Conservation (phyloP, 2,797 vertebrate genomes). For the Sphenopsis melanotis region DNA sequence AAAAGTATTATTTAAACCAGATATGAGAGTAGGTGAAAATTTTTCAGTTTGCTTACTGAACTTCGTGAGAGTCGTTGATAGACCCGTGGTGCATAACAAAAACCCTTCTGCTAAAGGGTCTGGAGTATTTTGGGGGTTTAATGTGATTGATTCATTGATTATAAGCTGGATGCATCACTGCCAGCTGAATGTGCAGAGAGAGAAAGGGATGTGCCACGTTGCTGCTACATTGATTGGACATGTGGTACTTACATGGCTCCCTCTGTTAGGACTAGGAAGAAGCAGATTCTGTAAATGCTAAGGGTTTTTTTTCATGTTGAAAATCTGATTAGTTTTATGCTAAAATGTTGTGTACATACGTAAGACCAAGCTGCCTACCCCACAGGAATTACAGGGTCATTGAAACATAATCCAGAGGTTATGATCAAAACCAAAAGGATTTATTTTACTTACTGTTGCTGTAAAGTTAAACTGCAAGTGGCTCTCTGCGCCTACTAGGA, state of each 20-base stretch:
- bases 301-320: background rate
- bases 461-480: background rate
- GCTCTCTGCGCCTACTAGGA: background rate
- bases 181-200: background rate
- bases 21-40: background rate
- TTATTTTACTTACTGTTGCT: background rate
- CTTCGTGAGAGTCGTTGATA: background rate
- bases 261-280: background rate
- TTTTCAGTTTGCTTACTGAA: background rate
- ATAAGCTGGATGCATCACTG: background rate
- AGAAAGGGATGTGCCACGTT: background rate
- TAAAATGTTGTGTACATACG: background rate
- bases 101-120: background rate
- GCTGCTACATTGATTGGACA: background rate
- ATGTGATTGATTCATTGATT: background rate
- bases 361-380: background rate
- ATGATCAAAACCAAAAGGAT: background rate
- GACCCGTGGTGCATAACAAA: background rate
- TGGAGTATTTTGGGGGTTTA: background rate
- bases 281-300: background rate
- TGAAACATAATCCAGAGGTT: background rate
- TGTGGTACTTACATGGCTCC: rapidly evolving
- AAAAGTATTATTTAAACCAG: background rate
- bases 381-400: background rate
- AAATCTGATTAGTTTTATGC: background rate